Conservation (phyloP, 2,888 invertebrate genomes). For the Cheiracanthium punctorium region DNA sequence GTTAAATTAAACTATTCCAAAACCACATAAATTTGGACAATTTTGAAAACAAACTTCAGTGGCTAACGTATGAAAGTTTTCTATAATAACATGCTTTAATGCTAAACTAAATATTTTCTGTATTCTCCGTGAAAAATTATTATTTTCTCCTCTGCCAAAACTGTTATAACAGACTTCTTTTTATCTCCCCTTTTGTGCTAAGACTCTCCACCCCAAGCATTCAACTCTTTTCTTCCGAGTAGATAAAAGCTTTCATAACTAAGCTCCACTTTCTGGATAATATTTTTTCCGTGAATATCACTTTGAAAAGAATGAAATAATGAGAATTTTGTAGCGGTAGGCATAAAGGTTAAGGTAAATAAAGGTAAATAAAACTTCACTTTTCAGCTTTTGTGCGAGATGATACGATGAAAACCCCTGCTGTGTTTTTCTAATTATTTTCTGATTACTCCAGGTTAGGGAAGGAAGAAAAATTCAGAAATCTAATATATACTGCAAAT, state of each 20-base stretch:
- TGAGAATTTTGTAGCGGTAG: not conserved
- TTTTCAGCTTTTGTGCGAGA: not conserved
- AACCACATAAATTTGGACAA: no score
- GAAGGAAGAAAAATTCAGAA: no score
- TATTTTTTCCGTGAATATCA: not conserved
- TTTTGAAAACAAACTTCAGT: no score
- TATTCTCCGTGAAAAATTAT: not conserved
- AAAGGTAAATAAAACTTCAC: not conserved
- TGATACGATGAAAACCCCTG: not conserved
- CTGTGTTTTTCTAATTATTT: not conserved
- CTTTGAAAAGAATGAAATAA: not conserved
- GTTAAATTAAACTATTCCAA: no score
- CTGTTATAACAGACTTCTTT: not conserved
- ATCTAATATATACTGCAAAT: no score
- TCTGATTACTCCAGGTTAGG: not conserved
- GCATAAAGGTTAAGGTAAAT: no score
- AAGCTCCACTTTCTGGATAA: not conserved
- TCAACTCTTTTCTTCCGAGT: not conserved
- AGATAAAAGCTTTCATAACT: not conserved
- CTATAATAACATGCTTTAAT: not conserved
- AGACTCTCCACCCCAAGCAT: not conserved
- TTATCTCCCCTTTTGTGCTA: not conserved
- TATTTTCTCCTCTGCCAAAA: not conserved
- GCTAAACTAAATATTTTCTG: not conserved
- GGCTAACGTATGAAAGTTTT: no score